These are phyloP conservation scores for Coracopsis vasa DNA, from an alignment of 2,113 vertebrate genomes.

Conservation along the genomic window DNA sequence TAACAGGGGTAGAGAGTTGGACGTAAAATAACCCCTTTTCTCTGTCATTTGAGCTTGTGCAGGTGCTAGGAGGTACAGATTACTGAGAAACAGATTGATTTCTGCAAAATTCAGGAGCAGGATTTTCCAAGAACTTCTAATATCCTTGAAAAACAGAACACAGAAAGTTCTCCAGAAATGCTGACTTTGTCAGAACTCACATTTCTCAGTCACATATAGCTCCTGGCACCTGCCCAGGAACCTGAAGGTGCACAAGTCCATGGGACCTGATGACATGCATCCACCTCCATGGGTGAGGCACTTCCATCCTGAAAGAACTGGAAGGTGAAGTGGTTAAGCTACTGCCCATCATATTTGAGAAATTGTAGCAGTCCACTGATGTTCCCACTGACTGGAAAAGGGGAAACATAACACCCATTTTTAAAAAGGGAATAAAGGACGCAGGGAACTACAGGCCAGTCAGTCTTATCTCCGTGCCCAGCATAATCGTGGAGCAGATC, in stretches of 20 bases:
- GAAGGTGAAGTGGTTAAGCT: background rate
- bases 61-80: background rate
- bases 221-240: background rate
- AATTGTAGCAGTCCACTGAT: background rate
- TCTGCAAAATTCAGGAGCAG: conserved; percentile 3
- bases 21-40: background rate
- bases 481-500: background rate
- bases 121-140: conserved; percentile 5
- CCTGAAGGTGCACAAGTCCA: background rate
- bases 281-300: background rate
- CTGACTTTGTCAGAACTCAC: background rate
- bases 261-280: background rate
- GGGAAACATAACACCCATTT: background rate
- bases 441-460: background rate
- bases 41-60: background rate
- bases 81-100: background rate
- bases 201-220: background rate
- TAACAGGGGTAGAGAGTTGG: background rate
- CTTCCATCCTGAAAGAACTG: background rate
- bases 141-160: background rate
- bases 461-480: background rate
- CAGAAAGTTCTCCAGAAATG: background rate
- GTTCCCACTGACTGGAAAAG: background rate
- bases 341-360: background rate
- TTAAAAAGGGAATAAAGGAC: background rate